phyloP scores from a whole-genome alignment of 1,140 invertebrate species.

The Saccostrea echinata region DNA sequence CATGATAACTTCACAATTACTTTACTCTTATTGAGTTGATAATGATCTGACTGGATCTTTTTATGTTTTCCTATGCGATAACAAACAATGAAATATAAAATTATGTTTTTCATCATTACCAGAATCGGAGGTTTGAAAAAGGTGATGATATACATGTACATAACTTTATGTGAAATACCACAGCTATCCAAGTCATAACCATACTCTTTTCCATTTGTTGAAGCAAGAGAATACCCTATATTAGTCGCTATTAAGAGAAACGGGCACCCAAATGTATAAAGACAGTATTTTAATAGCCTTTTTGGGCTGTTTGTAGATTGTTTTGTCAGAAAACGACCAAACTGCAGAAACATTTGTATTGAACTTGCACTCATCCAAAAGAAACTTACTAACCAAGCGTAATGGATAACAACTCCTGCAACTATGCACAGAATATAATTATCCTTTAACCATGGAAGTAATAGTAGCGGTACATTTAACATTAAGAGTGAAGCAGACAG shows the following conservation, averaged over 20 bases:
- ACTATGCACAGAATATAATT: constrained; percentile 1
- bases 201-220: background rate
- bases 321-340: background rate
- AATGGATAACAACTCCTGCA: constrained; percentile 47
- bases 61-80: background rate
- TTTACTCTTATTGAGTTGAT: constrained; percentile 12
- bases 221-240: background rate
- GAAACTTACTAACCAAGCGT: constrained; percentile 40
- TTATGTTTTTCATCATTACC: constrained; percentile 27
- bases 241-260: background rate
- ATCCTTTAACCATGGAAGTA: background rate
- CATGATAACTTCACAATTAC: constrained; percentile 46
- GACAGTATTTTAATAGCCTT: background rate
- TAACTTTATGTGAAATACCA: constrained; percentile 25
- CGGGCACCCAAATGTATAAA: constrained; percentile 15
- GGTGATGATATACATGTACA: background rate
- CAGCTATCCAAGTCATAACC: constrained; percentile 47
- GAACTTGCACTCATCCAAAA: constrained; percentile 50
- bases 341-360: constrained; percentile 49
- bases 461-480: too few species aligned
- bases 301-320: background rate
- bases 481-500: too few species aligned
- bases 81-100: constrained; percentile 29
- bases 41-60: background rate
- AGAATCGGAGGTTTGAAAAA: constrained; percentile 27